Conservation (phyloP, 2,888 invertebrate genomes). For the Arctia plantaginis region DNA sequence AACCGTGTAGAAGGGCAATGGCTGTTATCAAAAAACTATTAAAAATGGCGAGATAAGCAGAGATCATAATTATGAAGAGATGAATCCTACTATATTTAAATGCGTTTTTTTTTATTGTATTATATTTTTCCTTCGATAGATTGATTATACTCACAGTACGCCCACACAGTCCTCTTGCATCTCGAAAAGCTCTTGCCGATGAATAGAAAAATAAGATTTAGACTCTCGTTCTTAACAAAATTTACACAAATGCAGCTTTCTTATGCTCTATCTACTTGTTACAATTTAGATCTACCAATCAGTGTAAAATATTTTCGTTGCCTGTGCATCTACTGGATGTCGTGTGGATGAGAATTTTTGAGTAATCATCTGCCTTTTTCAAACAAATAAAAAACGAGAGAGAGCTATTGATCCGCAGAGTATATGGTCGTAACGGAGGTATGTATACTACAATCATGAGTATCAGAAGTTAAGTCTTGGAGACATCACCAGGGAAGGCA, state of each 20-base stretch:
- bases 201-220: neutral
- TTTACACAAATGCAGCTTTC: neutral
- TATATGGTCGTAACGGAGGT: too few species aligned
- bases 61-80: neutral
- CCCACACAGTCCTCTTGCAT: too few species aligned
- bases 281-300: neutral
- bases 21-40: neutral
- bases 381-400: too few species aligned
- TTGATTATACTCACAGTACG: too few species aligned
- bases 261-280: neutral
- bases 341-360: neutral
- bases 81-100: neutral
- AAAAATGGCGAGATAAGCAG: neutral
- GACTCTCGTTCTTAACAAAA: neutral
- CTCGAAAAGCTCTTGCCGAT: too few species aligned
- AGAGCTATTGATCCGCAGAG: too few species aligned
- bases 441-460: too few species aligned
- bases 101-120: too few species aligned
- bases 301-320: neutral
- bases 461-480: neutral
- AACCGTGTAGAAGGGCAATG: neutral
- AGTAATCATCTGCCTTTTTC: too few species aligned
- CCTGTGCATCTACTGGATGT: neutral
- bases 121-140: too few species aligned
- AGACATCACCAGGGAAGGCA: neutral